These are phyloP conservation scores for Coelopa frigida DNA, from an alignment of 1,140 invertebrate species.

Conservation along the genomic window DNA sequence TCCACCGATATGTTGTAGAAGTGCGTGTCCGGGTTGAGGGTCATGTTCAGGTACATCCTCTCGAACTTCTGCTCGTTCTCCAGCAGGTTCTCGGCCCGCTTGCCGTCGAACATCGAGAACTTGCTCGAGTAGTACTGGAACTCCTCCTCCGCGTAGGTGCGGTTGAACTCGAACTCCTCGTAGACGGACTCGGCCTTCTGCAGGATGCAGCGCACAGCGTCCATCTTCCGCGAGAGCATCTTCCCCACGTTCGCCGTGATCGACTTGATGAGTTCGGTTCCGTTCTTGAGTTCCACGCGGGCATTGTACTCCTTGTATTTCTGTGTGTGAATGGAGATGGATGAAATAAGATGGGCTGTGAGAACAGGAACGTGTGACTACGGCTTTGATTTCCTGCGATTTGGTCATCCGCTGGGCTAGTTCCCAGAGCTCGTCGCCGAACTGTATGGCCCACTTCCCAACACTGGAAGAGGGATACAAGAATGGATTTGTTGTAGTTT, in stretches of 20 bases:
- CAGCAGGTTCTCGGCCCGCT: slow-evolving; percentile 23
- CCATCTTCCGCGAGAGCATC: slow-evolving; percentile 75
- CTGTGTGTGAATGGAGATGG: slow-evolving; percentile 46
- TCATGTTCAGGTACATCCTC: slow-evolving; percentile 48
- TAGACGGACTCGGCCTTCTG: slow-evolving; percentile 58
- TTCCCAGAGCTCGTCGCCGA: slow-evolving; percentile 56
- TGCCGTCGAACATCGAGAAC: slow-evolving; percentile 49
- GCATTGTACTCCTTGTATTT: slow-evolving; percentile 68
- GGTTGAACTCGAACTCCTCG: slow-evolving; percentile 51
- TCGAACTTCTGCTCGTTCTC: slow-evolving; percentile 9
- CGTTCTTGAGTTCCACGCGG: slow-evolving; percentile 65
- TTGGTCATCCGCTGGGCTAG: slow-evolving; percentile 54
- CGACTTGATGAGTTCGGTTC: slow-evolving; percentile 61
- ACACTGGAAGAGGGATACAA: slow-evolving; percentile 42
- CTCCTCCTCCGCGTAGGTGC: slow-evolving; percentile 36
- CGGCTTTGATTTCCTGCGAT: slow-evolving; percentile 53
- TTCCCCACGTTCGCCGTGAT: slow-evolving; percentile 66
- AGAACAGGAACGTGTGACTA: too few relatives aligned
- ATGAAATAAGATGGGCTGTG: too few relatives aligned
- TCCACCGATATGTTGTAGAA: slow-evolving; percentile 83
- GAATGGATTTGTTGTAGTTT: background rate
- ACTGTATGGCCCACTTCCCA: slow-evolving; percentile 52
- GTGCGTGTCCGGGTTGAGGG: slow-evolving; percentile 63
- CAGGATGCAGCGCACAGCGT: slow-evolving; percentile 70
- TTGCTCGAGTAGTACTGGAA: slow-evolving; percentile 65